phyloP scores from a whole-genome alignment of 2,888 invertebrate genomes.

The Synanthedon myopaeformis region DNA sequence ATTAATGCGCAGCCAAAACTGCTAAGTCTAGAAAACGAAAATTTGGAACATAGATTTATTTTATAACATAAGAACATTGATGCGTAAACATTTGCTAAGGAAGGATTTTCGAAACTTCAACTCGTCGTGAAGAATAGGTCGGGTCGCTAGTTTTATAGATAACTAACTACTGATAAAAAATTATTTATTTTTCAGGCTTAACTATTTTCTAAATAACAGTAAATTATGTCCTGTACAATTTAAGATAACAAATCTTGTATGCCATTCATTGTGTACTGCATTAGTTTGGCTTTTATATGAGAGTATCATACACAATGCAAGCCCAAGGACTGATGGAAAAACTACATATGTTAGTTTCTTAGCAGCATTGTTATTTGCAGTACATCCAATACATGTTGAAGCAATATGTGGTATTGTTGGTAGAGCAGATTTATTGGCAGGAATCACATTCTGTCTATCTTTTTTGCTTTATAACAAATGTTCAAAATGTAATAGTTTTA shows the following conservation, averaged over 20 bases:
- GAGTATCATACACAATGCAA: slow-evolving; percentile 16
- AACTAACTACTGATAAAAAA: too few species aligned
- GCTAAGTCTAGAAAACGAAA: too few species aligned
- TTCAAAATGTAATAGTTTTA: slow-evolving; percentile 10
- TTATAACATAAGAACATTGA: too few species aligned
- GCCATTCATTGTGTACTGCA: slow-evolving; percentile 73
- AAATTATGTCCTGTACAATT: slow-evolving; percentile 72
- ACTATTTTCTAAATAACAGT: slow-evolving; percentile 74
- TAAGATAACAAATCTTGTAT: slow-evolving; percentile 80
- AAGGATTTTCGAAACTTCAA: too few species aligned
- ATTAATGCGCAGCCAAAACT: too few species aligned
- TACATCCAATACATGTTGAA: slow-evolving; percentile 95
- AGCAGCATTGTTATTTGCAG: slow-evolving; percentile 82
- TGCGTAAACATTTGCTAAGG: too few species aligned
- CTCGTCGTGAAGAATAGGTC: too few species aligned
- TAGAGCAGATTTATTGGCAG: slow-evolving; percentile 89
- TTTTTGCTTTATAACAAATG: slow-evolving; percentile 73
- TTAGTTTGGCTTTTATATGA: slow-evolving; percentile 30
- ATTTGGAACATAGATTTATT: too few species aligned
- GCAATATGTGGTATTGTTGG: slow-evolving; percentile 94
- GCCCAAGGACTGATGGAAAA: slow-evolving; percentile 5
- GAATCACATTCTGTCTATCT: slow-evolving; percentile 79
- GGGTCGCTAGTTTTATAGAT: too few species aligned
- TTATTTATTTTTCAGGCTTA: slow-evolving; percentile 64
- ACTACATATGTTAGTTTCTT: slow-evolving; percentile 67